A percentile compares a stretch with the other conserved stretches of the same genome.
phyloP scores from a whole-genome alignment of 1,140 invertebrate species.

The Diuraphis noxia region DNA sequence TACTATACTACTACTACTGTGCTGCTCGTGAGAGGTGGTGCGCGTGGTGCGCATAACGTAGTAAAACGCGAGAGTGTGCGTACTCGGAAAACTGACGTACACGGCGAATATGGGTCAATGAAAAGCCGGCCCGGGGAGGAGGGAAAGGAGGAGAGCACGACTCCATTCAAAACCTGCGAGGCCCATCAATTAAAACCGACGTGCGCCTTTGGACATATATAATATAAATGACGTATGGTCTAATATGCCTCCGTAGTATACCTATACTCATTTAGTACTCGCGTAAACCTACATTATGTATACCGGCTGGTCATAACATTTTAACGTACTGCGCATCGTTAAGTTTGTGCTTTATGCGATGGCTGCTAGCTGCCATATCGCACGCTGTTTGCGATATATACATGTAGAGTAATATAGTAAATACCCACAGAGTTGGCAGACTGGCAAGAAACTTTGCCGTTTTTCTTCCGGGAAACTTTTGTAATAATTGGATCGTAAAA shows the following conservation, averaged over 20 bases:
- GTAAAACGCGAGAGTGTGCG: neutral
- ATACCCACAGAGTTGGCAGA: slow-evolving; percentile 25
- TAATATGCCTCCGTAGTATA: neutral
- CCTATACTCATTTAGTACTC: no score
- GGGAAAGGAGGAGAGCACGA: neutral
- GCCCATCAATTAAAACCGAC: slow-evolving; percentile 42
- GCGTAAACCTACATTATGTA: neutral
- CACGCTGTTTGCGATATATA: neutral
- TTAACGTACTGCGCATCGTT: neutral
- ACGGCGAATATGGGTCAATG: slow-evolving; percentile 43
- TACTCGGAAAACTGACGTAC: neutral
- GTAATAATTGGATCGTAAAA: slow-evolving; percentile 48
- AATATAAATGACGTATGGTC: neutral
- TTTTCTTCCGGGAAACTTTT: slow-evolving; percentile 39
- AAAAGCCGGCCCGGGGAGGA: neutral
- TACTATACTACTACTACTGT: neutral
- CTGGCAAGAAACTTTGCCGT: slow-evolving; percentile 9
- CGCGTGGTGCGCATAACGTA: neutral
- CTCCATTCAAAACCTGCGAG: slow-evolving; percentile 42
- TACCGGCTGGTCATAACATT: neutral
- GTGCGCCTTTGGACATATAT: neutral
- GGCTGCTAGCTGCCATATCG: neutral
- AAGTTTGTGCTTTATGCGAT: neutral
- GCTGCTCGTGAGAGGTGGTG: neutral
- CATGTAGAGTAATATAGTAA: neutral